A percentile compares a stretch with the other conserved stretches of the same genome.
Evolutionary conservation across 2,888 invertebrate genomes (phyloP).

Genomic region (Pandemis cinnamomeana): DNA sequence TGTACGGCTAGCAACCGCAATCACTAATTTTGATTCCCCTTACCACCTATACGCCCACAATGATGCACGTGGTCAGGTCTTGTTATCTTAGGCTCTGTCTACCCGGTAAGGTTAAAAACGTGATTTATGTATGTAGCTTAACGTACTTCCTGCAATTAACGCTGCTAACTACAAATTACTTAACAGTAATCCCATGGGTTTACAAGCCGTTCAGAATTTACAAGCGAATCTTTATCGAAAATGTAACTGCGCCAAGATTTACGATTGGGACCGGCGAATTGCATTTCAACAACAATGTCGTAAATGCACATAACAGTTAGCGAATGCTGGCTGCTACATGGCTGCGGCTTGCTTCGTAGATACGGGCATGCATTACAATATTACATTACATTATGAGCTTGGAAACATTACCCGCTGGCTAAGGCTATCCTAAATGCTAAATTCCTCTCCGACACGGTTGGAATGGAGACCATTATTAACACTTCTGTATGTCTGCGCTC

Average conservation of each 20-base stretch:
- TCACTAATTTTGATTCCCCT: no score
- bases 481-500: no score
- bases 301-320: slow-evolving; percentile 15
- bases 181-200: not conserved
- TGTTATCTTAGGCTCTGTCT: no score
- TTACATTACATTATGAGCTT: not conserved
- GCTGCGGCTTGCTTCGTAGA: not conserved
- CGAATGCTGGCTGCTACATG: not conserved
- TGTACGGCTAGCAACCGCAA: no score
- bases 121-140: not conserved
- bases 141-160: not conserved
- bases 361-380: not conserved
- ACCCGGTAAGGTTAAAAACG: no score
- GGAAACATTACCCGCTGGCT: not conserved
- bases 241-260: slow-evolving; percentile 18
- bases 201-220: not conserved
- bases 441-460: no score
- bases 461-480: no score
- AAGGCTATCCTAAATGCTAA: no score
- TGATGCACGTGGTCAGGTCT: no score
- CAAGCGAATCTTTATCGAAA: slow-evolving; percentile 17
- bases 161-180: not conserved
- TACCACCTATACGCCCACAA: no score
- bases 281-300: slow-evolving; percentile 25
- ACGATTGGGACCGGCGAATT: slow-evolving; percentile 8